phyloP scores from a whole-genome alignment of 2,113 vertebrate species.

The Tenebrosternarchus preto region DNA sequence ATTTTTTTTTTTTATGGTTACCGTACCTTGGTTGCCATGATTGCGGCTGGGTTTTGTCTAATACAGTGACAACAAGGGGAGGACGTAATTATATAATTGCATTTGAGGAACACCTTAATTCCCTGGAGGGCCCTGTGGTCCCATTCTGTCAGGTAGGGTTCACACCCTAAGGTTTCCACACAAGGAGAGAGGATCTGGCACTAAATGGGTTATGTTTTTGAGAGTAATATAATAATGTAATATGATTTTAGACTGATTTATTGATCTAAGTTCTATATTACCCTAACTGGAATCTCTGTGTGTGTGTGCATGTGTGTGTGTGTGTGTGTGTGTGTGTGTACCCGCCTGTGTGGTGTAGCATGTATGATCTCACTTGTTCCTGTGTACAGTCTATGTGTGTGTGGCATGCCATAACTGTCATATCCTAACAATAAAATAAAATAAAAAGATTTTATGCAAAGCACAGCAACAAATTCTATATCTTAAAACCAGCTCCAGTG shows the following conservation, averaged over 20 bases:
- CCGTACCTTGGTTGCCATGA: slow-evolving; percentile 37
- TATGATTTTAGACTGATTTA: slow-evolving; percentile 41
- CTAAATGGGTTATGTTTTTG: slow-evolving; percentile 45
- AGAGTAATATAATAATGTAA: slow-evolving; percentile 47
- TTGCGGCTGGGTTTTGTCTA: slow-evolving; percentile 50
- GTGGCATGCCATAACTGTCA: too few species aligned
- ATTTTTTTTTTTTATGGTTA: not conserved
- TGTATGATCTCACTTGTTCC: slow-evolving; percentile 38
- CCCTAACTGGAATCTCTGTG: slow-evolving; percentile 14
- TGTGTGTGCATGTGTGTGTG: slow-evolving; percentile 36
- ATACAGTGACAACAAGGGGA: slow-evolving; percentile 54
- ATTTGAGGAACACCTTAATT: slow-evolving; percentile 58
- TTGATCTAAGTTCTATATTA: slow-evolving; percentile 44
- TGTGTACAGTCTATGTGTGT: slow-evolving; percentile 43
- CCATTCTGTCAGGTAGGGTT: slow-evolving; percentile 66
- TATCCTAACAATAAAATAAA: too few species aligned
- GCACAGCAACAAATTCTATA: not conserved
- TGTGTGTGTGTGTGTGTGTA: slow-evolving; percentile 45
- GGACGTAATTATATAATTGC: slow-evolving; percentile 62
- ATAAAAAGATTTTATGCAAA: too few species aligned
- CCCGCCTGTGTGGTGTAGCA: slow-evolving; percentile 44
- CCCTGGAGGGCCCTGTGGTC: slow-evolving; percentile 46
- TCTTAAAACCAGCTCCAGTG: not conserved
- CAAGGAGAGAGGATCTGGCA: slow-evolving; percentile 47
- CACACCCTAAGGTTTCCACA: slow-evolving; percentile 48